Conservation (phyloP, 1,140 invertebrate genomes). For the Drosophila subobscura region DNA sequence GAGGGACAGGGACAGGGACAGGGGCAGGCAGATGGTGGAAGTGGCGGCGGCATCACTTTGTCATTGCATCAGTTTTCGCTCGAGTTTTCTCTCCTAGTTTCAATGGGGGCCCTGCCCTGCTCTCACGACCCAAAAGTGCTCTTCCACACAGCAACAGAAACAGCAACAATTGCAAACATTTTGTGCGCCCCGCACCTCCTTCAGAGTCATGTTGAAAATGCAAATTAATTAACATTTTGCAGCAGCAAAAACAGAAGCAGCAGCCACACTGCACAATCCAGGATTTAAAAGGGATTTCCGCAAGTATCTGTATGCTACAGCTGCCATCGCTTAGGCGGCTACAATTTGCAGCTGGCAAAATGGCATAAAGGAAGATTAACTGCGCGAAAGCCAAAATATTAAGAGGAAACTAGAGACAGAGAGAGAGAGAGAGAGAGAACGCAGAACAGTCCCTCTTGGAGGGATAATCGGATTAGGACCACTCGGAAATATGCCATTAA, state of each 20-base stretch:
- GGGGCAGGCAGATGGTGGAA: no score
- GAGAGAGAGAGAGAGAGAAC: not conserved
- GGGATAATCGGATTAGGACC: no score
- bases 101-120: conserved; percentile 32
- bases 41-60: conserved; percentile 22
- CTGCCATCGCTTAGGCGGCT: not conserved
- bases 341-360: conserved; percentile 10
- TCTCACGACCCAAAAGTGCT: conserved; percentile 7
- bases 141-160: not conserved
- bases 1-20: not conserved
- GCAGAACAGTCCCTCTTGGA: no score
- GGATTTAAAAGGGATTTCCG: conserved; percentile 33
- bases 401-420: not conserved
- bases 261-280: conserved; percentile 17
- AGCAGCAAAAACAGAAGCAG: conserved; percentile 8
- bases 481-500: no score
- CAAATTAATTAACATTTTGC: conserved; percentile 61
- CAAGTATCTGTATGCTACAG: conserved; percentile 6
- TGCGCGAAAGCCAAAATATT: not conserved
- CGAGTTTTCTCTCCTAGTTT: conserved; percentile 9
- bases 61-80: conserved; percentile 36
- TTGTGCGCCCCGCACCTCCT: conserved; percentile 22
- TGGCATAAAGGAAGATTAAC: not conserved
- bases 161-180: conserved; percentile 33
- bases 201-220: conserved; percentile 30